Evolutionary conservation across 1,140 invertebrate species (phyloP).

Genomic region (Ruditapes philippinarum): DNA sequence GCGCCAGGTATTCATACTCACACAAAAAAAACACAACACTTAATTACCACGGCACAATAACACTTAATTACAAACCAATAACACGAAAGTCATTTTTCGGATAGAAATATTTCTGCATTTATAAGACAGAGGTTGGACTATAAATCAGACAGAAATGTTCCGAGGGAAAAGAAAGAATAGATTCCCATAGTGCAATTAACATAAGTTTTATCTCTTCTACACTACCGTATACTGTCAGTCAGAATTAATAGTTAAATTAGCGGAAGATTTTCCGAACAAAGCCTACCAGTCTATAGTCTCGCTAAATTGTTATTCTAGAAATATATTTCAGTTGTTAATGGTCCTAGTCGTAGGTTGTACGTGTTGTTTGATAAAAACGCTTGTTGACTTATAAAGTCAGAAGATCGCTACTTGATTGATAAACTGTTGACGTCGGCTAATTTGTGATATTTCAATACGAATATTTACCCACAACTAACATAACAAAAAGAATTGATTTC

Average conservation of each 20-base stretch:
- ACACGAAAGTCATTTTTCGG: slow-evolving; percentile 38
- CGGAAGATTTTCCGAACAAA: not conserved
- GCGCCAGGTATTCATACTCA: not conserved
- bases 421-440: not conserved
- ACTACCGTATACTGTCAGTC: slow-evolving; percentile 35
- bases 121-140: slow-evolving; percentile 16
- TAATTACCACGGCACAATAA: slow-evolving; percentile 51
- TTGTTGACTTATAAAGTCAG: slow-evolving; percentile 28
- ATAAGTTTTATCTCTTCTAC: slow-evolving; percentile 12
- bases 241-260: slow-evolving; percentile 64
- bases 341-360: too few species aligned
- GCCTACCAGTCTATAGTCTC: slow-evolving; percentile 13
- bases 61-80: slow-evolving; percentile 65
- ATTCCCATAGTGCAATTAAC: slow-evolving; percentile 38
- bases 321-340: slow-evolving; percentile 32
- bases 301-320: slow-evolving; percentile 58
- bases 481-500: too few species aligned
- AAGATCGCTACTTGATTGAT: not conserved
- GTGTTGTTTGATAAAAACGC: slow-evolving; percentile 13
- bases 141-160: slow-evolving; percentile 41
- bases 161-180: too few species aligned
- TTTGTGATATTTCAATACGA: not conserved
- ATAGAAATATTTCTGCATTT: slow-evolving; percentile 37
- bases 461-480: too few species aligned
- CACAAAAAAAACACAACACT: slow-evolving; percentile 32